Evolutionary conservation across 2,113 vertebrate species (phyloP), one percentile per base, ranked within the genome.

Genomic region (Oreochromis aureus): DNA sequence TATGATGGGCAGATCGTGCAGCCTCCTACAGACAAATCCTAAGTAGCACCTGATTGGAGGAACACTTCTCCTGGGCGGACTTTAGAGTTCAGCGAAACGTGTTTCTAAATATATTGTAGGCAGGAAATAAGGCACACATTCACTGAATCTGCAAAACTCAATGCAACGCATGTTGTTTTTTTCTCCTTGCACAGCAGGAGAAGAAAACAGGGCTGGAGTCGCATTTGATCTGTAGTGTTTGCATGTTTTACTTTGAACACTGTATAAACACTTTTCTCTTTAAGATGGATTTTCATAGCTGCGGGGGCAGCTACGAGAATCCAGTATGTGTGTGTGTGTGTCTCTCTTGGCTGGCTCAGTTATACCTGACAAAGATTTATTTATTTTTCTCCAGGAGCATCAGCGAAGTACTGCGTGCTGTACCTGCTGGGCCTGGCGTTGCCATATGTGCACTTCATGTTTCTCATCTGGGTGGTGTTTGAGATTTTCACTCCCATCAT

Each of bases 401-500:
- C 97, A 13, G 30, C 97, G 73, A 98, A 96, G 86, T 99, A 98
- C 92, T 89, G 97, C 10, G 48, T 95, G 8, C 87, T 98, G 66
- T 99, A 99, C 88, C 91, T 99, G 88, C 44, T 97, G 87, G 98
- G 98, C 32, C 96, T 99, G 96, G 96, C 97, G 55, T 34, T 98
- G 91, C 98, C 99, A 0, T 98, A 99, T 19, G 63, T 99, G 13
- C 98, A 99, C 92, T 95, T 97, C 84, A 94, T 98, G 91, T 99
- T 99, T 90, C 97, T 99, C 82, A 97, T 98, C 90, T 99, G 98
- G 98, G 97, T 98, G 39, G 96, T 99, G 44, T 99, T 99, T 95
- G 99, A 99, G 95, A 99, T 99, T 96, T 99, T 99, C 89, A 97
- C 97, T 0, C 99, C 99, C 71, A 98, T 99, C 84, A 97, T 99